Percentiles rank a stretch among this genome's conserved stretches.
Evolutionary conservation across 2,113 vertebrate species (phyloP).

Genomic region (Silurus glanis): DNA sequence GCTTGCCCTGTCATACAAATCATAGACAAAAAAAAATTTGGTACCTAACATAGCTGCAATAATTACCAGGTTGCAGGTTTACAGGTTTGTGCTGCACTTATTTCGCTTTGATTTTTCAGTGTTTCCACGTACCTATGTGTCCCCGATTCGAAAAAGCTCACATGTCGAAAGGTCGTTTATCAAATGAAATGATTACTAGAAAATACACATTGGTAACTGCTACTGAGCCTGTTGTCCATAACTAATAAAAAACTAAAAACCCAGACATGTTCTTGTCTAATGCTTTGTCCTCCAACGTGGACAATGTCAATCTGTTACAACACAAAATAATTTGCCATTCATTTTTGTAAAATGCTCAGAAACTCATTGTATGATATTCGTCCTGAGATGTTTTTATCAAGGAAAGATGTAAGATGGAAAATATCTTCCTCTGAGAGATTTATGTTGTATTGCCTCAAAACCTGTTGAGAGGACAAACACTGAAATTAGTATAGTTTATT

Average conservation of each 20-base stretch:
- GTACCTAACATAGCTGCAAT: not conserved
- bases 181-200: not conserved
- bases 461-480: slow-evolving; percentile 59
- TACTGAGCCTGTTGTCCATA: not conserved
- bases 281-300: not conserved
- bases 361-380: slow-evolving; percentile 77
- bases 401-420: slow-evolving; percentile 73
- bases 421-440: slow-evolving; percentile 73
- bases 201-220: not conserved
- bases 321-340: slow-evolving; percentile 31
- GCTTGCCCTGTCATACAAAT: not conserved
- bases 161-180: not conserved
- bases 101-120: no score
- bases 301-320: not conserved
- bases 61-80: no score
- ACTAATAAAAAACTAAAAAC: not conserved
- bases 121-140: not conserved
- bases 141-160: not conserved
- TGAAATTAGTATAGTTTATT: not conserved
- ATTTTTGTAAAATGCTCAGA: slow-evolving; percentile 74
- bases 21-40: not conserved
- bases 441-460: slow-evolving; percentile 67
- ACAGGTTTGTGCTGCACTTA: no score
- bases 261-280: not conserved
- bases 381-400: slow-evolving; percentile 72